phyloP scores from a whole-genome alignment of 2,888 invertebrate species.

The Charanyca ferruginea region DNA sequence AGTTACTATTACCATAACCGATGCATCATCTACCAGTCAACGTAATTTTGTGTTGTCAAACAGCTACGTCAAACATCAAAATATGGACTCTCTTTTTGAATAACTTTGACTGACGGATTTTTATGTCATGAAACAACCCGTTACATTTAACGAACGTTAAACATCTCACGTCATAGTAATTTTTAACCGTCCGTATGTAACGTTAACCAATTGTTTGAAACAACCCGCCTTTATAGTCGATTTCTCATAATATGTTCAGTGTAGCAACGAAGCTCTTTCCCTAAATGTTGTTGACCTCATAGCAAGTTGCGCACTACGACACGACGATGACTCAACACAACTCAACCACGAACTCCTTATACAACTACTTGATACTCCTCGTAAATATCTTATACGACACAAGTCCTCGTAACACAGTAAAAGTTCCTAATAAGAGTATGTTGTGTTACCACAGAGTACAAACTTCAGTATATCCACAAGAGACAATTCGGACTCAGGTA shows the following conservation, averaged over 20 bases:
- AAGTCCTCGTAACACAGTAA: neutral
- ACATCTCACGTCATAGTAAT: no score
- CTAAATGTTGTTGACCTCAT: neutral
- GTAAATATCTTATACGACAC: constrained; percentile 24
- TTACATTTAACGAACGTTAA: no score
- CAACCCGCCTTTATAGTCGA: no score
- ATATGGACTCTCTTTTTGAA: no score
- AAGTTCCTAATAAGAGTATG: constrained; percentile 5
- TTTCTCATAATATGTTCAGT: neutral
- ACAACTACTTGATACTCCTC: constrained; percentile 18
- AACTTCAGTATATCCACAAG: neutral
- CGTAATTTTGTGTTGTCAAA: no score
- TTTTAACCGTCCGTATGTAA: no score
- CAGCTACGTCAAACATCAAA: no score
- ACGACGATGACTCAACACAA: constrained; percentile 29
- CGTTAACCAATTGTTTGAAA: no score
- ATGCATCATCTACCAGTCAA: no score
- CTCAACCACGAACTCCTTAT: constrained; percentile 15
- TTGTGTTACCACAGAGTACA: neutral
- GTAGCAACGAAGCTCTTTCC: neutral
- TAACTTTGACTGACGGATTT: no score
- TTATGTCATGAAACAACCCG: no score
- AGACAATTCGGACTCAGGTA: neutral
- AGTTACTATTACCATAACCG: no score
- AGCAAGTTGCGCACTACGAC: constrained; percentile 38